Percentiles rank a stretch among this genome's conserved stretches.
Evolutionary conservation across 1,140 invertebrate genomes (phyloP).

Genomic region (Bombus vancouverensis): DNA sequence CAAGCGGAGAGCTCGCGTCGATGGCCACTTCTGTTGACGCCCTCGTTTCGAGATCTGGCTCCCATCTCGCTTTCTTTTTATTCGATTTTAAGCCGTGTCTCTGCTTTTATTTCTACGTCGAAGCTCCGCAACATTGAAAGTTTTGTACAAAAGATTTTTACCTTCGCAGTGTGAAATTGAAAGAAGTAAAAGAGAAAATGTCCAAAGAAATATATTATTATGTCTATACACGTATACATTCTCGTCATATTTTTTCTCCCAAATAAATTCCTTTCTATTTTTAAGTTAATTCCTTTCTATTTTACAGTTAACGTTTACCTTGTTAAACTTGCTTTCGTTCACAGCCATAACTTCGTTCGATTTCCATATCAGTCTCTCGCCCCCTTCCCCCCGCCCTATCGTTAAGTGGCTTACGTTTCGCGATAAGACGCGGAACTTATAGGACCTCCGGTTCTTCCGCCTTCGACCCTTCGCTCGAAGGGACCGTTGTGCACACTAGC

Average conservation of each 20-base stretch:
- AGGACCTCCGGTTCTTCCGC: constrained; percentile 24
- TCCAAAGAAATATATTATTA: no score
- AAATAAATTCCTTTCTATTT: no score
- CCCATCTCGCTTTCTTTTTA: neutral
- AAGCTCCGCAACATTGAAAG: no score
- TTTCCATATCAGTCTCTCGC: neutral
- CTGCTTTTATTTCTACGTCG: neutral
- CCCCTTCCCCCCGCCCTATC: neutral
- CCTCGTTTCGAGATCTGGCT: neutral
- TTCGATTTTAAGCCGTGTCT: neutral
- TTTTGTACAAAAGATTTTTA: neutral
- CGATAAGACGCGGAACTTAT: constrained; percentile 18
- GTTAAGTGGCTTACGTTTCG: neutral
- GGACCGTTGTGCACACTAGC: neutral
- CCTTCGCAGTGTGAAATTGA: neutral
- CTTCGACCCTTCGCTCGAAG: neutral
- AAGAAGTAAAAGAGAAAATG: neutral
- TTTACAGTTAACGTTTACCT: neutral
- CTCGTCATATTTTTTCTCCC: no score
- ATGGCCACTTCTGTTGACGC: constrained; percentile 12
- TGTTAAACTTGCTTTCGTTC: neutral
- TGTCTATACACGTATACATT: no score
- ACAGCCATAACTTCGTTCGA: neutral
- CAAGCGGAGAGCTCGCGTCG: neutral
- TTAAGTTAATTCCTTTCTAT: neutral